Evolutionary conservation across 2,888 invertebrate species (phyloP).

Genomic region (Harpalus rubripes): DNA sequence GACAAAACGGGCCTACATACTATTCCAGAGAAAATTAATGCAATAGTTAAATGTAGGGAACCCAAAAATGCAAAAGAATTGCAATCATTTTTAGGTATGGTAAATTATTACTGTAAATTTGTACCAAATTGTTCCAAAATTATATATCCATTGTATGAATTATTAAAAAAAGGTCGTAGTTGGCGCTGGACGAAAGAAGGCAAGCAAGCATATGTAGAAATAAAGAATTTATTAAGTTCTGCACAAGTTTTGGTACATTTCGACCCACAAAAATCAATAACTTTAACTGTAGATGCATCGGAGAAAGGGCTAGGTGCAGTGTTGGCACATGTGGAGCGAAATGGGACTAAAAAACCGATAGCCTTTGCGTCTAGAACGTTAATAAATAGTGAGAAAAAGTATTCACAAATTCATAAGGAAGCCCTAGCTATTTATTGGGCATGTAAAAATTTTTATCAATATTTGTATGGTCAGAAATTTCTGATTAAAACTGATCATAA

Average conservation of each 20-base stretch:
- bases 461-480: conserved; percentile 4
- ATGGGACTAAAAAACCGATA: no score
- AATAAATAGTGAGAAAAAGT: not conserved
- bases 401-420: conserved; percentile 63
- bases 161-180: conserved; percentile 68
- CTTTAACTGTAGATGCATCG: conserved; percentile 58
- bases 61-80: conserved; percentile 70
- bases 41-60: conserved; percentile 69
- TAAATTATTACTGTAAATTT: conserved; percentile 71
- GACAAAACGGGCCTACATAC: conserved; percentile 70
- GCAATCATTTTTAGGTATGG: conserved; percentile 68
- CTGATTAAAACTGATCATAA: conserved; percentile 46
- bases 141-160: conserved; percentile 71
- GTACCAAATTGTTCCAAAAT: conserved; percentile 70
- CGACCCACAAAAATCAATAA: conserved; percentile 43
- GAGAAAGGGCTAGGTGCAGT: conserved; percentile 12
- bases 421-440: conserved; percentile 35
- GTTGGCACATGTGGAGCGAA: conserved; percentile 20
- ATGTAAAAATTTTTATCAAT: conserved; percentile 50
- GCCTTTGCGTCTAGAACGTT: no score
- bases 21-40: conserved; percentile 68
- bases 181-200: conserved; percentile 70
- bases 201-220: conserved; percentile 36
- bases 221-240: conserved; percentile 2
- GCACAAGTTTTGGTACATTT: conserved; percentile 10